Percentiles rank a stretch among this genome's conserved stretches.
These are phyloP conservation scores for Trichonephila clavata DNA, from an alignment of 1,140 invertebrate species.

Conservation along the genomic window DNA sequence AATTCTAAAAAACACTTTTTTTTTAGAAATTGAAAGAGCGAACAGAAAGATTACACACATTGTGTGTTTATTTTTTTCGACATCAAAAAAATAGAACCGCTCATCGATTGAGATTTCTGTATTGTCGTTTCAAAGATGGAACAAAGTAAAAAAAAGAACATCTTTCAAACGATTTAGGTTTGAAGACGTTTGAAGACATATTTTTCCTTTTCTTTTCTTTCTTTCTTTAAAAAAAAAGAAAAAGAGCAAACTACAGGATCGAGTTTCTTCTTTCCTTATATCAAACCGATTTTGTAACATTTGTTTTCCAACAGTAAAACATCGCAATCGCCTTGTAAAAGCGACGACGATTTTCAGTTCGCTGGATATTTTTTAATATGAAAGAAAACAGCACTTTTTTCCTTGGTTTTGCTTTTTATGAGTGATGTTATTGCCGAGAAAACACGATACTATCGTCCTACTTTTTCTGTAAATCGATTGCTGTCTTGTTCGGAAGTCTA, in stretches of 20 bases:
- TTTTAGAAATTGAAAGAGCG: too few species aligned
- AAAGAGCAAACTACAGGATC: background rate
- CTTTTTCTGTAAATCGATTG: background rate
- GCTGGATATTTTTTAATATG: background rate
- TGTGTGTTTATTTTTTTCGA: background rate
- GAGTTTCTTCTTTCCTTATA: background rate
- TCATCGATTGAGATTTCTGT: background rate
- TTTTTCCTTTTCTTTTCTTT: background rate
- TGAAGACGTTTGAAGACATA: background rate
- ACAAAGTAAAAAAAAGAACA: background rate
- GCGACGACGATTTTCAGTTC: too few species aligned
- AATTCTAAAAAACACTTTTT: too few species aligned
- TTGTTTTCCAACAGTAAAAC: constrained; percentile 1
- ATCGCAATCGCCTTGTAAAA: background rate
- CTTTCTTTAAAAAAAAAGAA: background rate
- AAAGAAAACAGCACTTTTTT: background rate
- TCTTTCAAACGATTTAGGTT: background rate
- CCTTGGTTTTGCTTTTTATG: background rate
- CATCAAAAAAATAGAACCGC: background rate
- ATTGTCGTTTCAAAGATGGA: background rate
- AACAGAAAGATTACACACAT: background rate
- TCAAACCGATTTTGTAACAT: constrained; percentile 21
- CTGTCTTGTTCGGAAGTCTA: background rate
- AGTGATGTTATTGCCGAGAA: background rate
- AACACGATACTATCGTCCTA: background rate